Conservation (phyloP, 2,888 invertebrate species). For the Pseudanteris insignis region DNA sequence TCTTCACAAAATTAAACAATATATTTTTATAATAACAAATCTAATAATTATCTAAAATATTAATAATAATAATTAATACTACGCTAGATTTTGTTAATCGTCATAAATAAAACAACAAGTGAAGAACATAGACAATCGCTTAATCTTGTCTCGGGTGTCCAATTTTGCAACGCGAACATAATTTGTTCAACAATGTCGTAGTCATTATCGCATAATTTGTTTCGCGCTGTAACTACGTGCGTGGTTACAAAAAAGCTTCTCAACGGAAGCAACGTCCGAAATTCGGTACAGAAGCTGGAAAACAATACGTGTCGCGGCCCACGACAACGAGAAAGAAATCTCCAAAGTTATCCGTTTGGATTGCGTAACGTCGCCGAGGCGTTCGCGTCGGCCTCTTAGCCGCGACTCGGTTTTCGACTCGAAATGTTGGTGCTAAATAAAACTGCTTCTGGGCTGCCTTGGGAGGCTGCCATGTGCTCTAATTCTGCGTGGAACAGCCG, state of each 20-base stretch:
- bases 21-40: too few species aligned
- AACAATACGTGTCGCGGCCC: slow-evolving; percentile 18
- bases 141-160: not conserved
- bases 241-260: too few species aligned
- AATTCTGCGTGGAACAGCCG: slow-evolving; percentile 59
- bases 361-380: slow-evolving; percentile 44
- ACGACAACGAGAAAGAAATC: slow-evolving; percentile 10
- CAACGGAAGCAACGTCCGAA: too few species aligned
- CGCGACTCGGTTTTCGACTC: slow-evolving; percentile 37
- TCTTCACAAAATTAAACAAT: too few species aligned
- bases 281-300: slow-evolving; percentile 17
- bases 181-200: too few species aligned
- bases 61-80: too few species aligned
- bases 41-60: too few species aligned
- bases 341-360: slow-evolving; percentile 25
- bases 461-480: slow-evolving; percentile 64
- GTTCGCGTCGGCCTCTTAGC: slow-evolving; percentile 34
- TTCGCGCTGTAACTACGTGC: too few species aligned
- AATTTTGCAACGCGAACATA: not conserved
- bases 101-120: too few species aligned
- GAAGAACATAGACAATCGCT: too few species aligned
- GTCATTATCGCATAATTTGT: too few species aligned
- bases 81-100: too few species aligned
- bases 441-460: slow-evolving; percentile 63
- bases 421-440: slow-evolving; percentile 65